A percentile compares a stretch with the other conserved stretches of the same genome.
Evolutionary conservation across 2,888 invertebrate species (phyloP).

Genomic region (Mesorhabditis belari): DNA sequence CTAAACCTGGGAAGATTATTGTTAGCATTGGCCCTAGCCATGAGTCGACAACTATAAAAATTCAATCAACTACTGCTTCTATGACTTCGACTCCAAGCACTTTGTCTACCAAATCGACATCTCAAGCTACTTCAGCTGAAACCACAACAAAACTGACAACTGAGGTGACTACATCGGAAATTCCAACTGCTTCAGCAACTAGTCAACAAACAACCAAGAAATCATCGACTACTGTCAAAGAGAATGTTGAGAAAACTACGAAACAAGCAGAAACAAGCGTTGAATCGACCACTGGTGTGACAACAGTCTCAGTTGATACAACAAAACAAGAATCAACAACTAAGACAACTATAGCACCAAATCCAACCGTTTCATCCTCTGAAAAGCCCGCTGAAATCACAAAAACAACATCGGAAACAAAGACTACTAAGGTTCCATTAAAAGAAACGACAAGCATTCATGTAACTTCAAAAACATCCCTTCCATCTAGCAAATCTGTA

Average conservation of each 20-base stretch:
- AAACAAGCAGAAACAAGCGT: not conserved
- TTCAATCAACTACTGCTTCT: not conserved
- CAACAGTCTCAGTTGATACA: conserved; percentile 5
- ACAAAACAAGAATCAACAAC: not conserved
- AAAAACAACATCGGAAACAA: not conserved
- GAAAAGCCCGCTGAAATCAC: not conserved
- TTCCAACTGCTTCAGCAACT: not conserved
- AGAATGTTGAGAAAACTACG: no score
- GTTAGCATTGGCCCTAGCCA: not conserved
- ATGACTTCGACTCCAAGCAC: conserved; percentile 1
- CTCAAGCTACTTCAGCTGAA: not conserved
- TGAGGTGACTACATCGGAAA: conserved; percentile 2
- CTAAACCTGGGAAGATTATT: conserved; percentile 7
- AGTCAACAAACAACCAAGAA: no score
- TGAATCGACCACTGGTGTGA: not conserved
- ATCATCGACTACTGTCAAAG: no score
- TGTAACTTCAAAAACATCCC: conserved; percentile 2
- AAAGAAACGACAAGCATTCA: no score
- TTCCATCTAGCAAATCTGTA: not conserved
- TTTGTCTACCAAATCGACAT: not conserved
- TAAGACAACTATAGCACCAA: not conserved
- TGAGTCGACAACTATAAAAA: not conserved
- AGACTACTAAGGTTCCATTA: no score
- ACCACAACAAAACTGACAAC: not conserved
- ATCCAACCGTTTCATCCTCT: not conserved